These are phyloP conservation scores for Bicyclus anynana DNA, from an alignment of 1,140 invertebrate species.

Conservation along the genomic window DNA sequence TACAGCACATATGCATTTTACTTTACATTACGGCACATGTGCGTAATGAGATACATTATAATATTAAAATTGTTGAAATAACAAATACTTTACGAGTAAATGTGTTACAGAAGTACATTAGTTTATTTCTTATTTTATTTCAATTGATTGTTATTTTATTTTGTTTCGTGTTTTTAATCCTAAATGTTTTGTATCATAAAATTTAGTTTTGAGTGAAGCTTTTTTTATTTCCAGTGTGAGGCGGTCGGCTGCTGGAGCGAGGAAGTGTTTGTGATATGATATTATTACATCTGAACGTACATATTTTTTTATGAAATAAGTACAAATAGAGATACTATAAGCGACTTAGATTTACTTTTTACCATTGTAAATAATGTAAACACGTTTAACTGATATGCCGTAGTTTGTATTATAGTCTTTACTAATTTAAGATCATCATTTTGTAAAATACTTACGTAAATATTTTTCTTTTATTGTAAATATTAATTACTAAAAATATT, in stretches of 20 bases:
- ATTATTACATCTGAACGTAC: conserved; percentile 50
- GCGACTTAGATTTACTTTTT: conserved; percentile 38
- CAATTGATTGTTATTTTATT: too few relatives aligned
- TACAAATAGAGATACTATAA: conserved; percentile 61
- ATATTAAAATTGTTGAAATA: too few relatives aligned
- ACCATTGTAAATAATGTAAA: conserved; percentile 41
- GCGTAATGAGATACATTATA: too few relatives aligned
- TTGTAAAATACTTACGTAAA: conserved; percentile 8
- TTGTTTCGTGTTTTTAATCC: too few relatives aligned
- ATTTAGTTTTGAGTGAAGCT: conserved; percentile 3
- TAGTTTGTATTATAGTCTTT: conserved; percentile 21
- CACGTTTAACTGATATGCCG: conserved; percentile 12
- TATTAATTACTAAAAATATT: background rate
- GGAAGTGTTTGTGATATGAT: conserved; percentile 57
- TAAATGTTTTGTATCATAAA: too few relatives aligned
- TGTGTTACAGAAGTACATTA: too few relatives aligned
- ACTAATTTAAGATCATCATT: conserved; percentile 12
- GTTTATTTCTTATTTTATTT: too few relatives aligned
- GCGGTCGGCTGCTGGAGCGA: conserved; percentile 56
- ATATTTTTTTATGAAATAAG: conserved; percentile 75
- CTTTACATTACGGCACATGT: too few relatives aligned
- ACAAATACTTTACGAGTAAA: too few relatives aligned
- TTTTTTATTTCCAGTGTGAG: conserved; percentile 51
- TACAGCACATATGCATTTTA: too few relatives aligned
- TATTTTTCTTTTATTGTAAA: background rate